phyloP scores from a whole-genome alignment of 2,797 vertebrate species.

The Brotogeris chrysoptera region DNA sequence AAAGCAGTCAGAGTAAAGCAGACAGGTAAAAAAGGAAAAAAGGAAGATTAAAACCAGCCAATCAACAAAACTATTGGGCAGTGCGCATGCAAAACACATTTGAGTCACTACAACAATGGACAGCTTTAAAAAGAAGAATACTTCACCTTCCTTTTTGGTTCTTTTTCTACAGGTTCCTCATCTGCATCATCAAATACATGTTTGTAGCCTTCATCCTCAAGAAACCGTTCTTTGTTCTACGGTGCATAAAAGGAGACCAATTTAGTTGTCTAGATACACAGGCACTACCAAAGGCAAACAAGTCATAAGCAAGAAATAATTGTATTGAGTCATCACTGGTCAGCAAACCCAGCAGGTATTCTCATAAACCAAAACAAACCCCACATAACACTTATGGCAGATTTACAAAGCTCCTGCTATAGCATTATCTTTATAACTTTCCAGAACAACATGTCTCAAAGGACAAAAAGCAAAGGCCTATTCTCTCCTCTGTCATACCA shows the following conservation, averaged over 20 bases:
- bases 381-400: background rate
- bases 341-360: background rate
- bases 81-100: fast-evolving
- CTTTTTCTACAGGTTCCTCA: conserved; percentile 48
- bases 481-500: background rate
- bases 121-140: background rate
- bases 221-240: conserved; percentile 58
- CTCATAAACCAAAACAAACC: background rate
- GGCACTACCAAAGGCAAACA: background rate
- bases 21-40: background rate
- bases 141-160: conserved; percentile 71
- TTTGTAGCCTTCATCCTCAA: conserved; percentile 36
- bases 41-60: background rate
- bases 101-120: background rate
- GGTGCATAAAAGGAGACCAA: background rate
- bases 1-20: background rate
- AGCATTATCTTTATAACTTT: background rate
- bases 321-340: background rate
- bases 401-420: background rate
- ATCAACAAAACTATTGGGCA: background rate
- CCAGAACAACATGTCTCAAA: background rate
- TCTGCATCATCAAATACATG: conserved; percentile 46
- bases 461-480: background rate
- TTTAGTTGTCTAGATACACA: background rate
- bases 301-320: background rate